Evolutionary conservation across 2,113 vertebrate species (phyloP).

Genomic region (Lonchura striata): DNA sequence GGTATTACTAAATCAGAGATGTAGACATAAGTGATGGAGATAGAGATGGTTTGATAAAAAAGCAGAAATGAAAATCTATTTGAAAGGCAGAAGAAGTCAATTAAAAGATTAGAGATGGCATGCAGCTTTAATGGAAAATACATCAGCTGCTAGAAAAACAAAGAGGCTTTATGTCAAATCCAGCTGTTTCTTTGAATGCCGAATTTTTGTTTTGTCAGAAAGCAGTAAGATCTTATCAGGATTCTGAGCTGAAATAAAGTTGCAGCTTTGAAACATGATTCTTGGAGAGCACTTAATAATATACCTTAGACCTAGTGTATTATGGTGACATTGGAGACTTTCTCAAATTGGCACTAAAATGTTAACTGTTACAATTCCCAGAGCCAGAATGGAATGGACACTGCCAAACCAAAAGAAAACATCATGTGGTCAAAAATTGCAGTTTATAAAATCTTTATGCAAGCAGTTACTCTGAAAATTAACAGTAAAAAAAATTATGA

Average conservation of each 20-base stretch:
- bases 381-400: constrained; percentile 3
- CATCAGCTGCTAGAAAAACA: background rate
- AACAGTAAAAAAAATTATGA: background rate
- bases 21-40: background rate
- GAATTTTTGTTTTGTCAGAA: background rate
- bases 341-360: background rate
- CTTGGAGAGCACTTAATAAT: constrained; percentile 17
- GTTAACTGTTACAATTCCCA: constrained; percentile 17
- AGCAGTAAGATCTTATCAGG: background rate
- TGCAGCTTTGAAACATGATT: constrained; percentile 26
- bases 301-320: background rate
- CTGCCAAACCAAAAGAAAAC: constrained; percentile 36
- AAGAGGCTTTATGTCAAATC: background rate
- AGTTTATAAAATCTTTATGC: constrained; percentile 23
- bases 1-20: background rate
- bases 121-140: background rate
- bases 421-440: constrained; percentile 45
- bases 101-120: background rate
- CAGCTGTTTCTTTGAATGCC: background rate
- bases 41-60: background rate
- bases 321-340: background rate
- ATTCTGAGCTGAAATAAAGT: background rate
- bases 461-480: constrained; percentile 35
- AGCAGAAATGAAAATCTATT: background rate
- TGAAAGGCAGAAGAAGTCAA: background rate